Conservation (phyloP, 1,140 invertebrate genomes). For the Scylla paramamosain region DNA sequence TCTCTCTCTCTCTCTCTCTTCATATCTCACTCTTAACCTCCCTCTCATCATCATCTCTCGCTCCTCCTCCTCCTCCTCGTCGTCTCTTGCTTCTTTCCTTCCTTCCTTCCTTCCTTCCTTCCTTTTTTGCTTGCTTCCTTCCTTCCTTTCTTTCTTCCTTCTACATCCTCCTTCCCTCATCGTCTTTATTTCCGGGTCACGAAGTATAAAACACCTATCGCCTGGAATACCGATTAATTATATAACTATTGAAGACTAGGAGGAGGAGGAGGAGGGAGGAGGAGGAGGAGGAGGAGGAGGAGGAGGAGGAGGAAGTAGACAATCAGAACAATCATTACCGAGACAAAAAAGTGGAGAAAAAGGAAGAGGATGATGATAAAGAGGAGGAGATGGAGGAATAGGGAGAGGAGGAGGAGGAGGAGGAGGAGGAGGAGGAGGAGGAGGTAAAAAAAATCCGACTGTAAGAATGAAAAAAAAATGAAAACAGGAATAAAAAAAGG, state of each 20-base stretch:
- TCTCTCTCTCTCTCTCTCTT: neutral
- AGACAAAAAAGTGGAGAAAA: too few relatives aligned
- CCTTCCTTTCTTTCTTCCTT: neutral
- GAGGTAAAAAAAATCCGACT: too few relatives aligned
- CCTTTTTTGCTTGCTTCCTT: neutral
- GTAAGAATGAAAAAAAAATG: too few relatives aligned
- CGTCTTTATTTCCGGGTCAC: neutral
- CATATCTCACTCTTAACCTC: too few relatives aligned
- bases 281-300: neutral
- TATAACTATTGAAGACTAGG: neutral
- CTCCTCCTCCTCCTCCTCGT: neutral
- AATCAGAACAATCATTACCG: too few relatives aligned
- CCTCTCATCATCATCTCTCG: too few relatives aligned
- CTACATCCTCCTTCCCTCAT: neutral
- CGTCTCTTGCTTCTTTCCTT: neutral
- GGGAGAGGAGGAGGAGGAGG: too few relatives aligned
- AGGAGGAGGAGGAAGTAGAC: too few relatives aligned
- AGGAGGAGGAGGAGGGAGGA: conserved; percentile 3
- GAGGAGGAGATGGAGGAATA: too few relatives aligned
- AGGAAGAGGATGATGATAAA: too few relatives aligned
- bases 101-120: neutral
- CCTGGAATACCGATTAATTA: neutral
- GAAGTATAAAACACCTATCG: neutral
- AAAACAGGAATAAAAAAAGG: too few relatives aligned
- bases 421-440: too few relatives aligned